Base-by-base conservation (phyloP, 2,797 vertebrate genomes). In the Coccyzus lansbergi region DNA sequence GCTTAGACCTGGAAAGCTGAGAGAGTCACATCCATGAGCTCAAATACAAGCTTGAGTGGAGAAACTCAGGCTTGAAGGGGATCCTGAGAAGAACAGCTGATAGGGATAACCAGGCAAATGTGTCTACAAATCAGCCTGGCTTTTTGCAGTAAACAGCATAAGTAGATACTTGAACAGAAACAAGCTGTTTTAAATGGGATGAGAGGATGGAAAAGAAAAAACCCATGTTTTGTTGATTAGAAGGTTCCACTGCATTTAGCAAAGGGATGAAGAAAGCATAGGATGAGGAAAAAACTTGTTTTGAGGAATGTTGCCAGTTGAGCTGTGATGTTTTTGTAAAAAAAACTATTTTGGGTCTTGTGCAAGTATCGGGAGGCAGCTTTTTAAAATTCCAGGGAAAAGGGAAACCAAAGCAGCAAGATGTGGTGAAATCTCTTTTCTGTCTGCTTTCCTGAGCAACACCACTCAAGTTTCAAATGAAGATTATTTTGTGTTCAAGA, bases 241-340 rank as follows among this genome's bases (percentile, higher is more conserved):
- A 65, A 93, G 83, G 86, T 94, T 78, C 62, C 69, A 85, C 46
- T 49, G 34, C 26, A 2, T 68, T 89, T 85, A 94, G 84, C 48
- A 91, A 83, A 92, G 36, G 48, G 48, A 46, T 91, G 68, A 86
- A 88, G 48, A 87, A 96, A 83, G 42, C 24, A 78, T n/a, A 58
- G 68, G 65, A 48, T 91, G 71, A 91, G 82, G 86, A 86, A 91
- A 91, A 94, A 84, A 81, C 36, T 81, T 86, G 69, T 92, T 89
- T 75, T 60, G 82, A 84, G 79, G 65, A 81, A 88, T 34, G 34
- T 6, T 94, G 82, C 86, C 87, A 93, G 40, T 52, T 69, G 70
- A 93, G 69, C 82, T 91, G 65, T 69, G 79, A 88, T 83, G 88
- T 89, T 93, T 68, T 55, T 91, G 58, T 78, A 78, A 78, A 94